Base-by-base conservation (phyloP, 1,140 invertebrate genomes). In the Phortica variegata region DNA sequence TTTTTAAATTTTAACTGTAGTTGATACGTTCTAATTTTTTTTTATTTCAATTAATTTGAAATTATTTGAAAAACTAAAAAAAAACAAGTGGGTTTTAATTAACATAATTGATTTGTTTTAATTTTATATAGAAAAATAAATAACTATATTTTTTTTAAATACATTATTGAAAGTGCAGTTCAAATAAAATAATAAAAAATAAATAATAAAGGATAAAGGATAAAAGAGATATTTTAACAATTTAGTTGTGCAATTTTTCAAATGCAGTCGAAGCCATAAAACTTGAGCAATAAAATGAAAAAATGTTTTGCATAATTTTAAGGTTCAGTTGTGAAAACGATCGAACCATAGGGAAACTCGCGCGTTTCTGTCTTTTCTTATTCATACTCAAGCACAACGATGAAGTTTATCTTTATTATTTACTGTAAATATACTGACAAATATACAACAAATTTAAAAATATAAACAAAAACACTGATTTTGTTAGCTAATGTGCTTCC, bases 1-100 rank as follows among this genome's bases (percentile, higher is more conserved):
- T 53, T 52, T 53, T 52, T 62, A 52, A 37, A 39, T 44, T 20
- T 31, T 44, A 31, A 36, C 17, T 29, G 20, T 5, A 18, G 17
- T 20, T 54, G 32, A 48, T 54, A 38, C 43, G 13, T 26, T 26
- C 44, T 19, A 31, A 17, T 3, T 34, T 13, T 45, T 47, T 60
- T 66, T 63, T 66, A 66, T 68, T 68, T 68, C 23, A 70, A 70
- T 70, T 70, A 70, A 70, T 70, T 70, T 65, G 65, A 70, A 70
- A 70, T 70, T 70, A 70, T 70, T 70, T 69, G 58, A 65, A 69
- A 65, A 59, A 39, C n/a, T 60, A 38, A 17, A 43, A 43, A 19
- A 37, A 10, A 49, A 43, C 29, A 21, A 44, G 16, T 23, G 56
- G 56, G 34, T 29, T 26, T 34, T 40, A 50, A 43, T 39, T 59